Base-by-base conservation (phyloP, 2,888 invertebrate species). In the Noctuana brunneofusca region DNA sequence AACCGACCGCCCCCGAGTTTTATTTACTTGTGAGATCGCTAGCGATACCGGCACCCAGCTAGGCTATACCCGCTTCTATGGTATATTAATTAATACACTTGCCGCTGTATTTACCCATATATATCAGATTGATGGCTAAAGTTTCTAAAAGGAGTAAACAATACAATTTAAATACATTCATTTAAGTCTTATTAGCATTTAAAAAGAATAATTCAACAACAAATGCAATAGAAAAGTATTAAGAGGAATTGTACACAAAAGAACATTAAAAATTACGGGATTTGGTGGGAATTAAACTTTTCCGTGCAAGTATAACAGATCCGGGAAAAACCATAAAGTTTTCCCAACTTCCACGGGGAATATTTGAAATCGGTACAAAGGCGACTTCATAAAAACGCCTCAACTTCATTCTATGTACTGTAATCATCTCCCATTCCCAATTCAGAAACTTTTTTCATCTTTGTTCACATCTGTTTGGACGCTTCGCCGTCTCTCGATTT, bases 401-500 rank as follows among this genome's bases (percentile, higher is more conserved):
- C 84, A 78, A 86, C 87, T 87, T 82, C 84, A 88, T 89, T 89
- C 82, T 79, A 75, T 84, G 87, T 87, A 87, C 86, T 82, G 88
- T 89, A 89, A 90, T 89, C 87, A 89, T 90, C 85, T 83, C 72
- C 81, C 81, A 84, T 85, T 86, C 77, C 81, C 83, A 85, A 87
- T 87, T 83, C 78, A 73, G 73, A 81, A 89, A 90, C 86, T 89
- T 90, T 90, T 90, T 90, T 90, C 90, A 89, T 89, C 84, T 89
- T 80, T 85, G 84, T 87, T 82, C 86, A 83, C 89, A 89, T 89
- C 90, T 89, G 89, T 83, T 87, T 80, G 78, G 78, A 70, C 75
- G 78, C 77, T 80, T 80, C 75, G 75, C 71, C 74, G 75, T 76
- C 78, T 84, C 83, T 84, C 81, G 80, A 84, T 86, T 69, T 67